Conservation (phyloP, 2,888 invertebrate genomes). For the Epistrophe eligans region DNA sequence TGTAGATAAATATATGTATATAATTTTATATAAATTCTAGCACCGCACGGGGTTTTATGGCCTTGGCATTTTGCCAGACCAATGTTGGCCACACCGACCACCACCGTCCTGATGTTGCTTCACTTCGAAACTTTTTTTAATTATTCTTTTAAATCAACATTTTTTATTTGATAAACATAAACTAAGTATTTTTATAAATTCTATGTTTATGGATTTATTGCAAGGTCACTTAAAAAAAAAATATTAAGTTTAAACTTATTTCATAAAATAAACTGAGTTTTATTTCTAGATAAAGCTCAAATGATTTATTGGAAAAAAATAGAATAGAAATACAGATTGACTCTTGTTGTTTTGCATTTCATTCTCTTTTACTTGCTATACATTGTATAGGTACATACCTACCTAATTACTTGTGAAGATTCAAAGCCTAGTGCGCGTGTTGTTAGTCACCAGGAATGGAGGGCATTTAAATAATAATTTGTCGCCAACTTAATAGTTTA, state of each 20-base stretch:
- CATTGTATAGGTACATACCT: no score
- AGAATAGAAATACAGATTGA: no score
- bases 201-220: background rate
- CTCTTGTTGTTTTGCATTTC: no score
- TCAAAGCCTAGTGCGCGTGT: no score
- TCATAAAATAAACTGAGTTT: no score
- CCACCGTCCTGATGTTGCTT: background rate
- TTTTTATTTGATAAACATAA: background rate
- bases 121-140: background rate
- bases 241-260: background rate
- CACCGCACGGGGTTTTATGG: constrained; percentile 3
- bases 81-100: background rate
- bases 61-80: background rate
- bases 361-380: no score
- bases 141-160: background rate
- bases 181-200: background rate
- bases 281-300: no score
- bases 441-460: no score
- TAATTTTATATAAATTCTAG: background rate
- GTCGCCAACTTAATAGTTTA: no score
- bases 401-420: no score
- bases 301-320: no score
- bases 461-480: no score
- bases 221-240: background rate
- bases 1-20: background rate